These are phyloP conservation scores for Nycticebus coucang DNA, from an alignment of 2,113 vertebrate species.

Conservation along the genomic window DNA sequence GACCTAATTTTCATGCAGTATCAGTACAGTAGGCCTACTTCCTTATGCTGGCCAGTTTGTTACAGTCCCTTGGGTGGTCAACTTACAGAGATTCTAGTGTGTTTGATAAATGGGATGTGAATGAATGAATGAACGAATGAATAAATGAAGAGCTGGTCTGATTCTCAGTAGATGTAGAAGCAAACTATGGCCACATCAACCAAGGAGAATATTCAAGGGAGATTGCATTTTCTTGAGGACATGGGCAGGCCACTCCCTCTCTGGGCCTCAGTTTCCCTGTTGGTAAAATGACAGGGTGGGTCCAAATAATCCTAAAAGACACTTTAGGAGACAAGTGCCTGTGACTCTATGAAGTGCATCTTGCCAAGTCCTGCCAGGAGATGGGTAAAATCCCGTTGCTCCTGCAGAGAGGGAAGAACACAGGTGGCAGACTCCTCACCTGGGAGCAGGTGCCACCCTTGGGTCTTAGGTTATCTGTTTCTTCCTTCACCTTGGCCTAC, in stretches of 20 bases:
- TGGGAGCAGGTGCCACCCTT: not conserved
- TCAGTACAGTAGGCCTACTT: too few relatives aligned
- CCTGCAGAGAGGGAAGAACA: fast-evolving
- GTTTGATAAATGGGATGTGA: too few relatives aligned
- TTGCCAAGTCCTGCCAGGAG: not conserved
- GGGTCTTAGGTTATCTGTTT: not conserved
- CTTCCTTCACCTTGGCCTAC: not conserved
- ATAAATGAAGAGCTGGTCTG: too few relatives aligned
- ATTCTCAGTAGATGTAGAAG: not conserved
- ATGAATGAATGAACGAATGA: too few relatives aligned
- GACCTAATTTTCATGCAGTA: too few relatives aligned
- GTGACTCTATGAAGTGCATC: not conserved
- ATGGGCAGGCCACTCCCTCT: not conserved
- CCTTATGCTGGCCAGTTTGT: too few relatives aligned
- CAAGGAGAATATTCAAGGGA: not conserved
- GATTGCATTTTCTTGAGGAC: not conserved
- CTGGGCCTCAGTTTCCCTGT: not conserved
- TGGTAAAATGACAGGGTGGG: not conserved
- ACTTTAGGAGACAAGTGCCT: not conserved
- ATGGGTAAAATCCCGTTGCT: not conserved
- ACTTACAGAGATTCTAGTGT: too few relatives aligned
- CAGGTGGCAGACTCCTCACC: not conserved
- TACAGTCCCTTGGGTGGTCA: too few relatives aligned
- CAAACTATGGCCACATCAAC: not conserved
- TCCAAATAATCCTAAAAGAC: not conserved